Conservation (phyloP, 2,113 vertebrate genomes). For the Corydoras maculifer region DNA sequence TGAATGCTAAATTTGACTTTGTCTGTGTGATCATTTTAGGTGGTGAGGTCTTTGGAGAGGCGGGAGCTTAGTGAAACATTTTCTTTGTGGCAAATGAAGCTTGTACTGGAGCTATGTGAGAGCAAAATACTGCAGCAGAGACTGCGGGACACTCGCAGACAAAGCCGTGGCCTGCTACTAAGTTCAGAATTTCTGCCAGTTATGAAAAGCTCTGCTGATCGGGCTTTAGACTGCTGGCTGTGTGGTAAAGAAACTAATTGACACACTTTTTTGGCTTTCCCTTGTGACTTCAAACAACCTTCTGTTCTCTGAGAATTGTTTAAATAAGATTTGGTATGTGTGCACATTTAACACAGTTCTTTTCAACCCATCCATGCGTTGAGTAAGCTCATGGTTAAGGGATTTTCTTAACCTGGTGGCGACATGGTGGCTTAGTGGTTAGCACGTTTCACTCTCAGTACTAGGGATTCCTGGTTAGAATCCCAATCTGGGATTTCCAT, state of each 20-base stretch:
- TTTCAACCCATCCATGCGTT: too few species aligned
- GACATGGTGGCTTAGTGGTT: too few species aligned
- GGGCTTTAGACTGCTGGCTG: constrained; percentile 81
- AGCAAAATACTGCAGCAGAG: constrained; percentile 74
- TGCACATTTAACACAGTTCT: too few species aligned
- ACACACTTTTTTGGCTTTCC: not conserved
- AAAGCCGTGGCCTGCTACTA: constrained; percentile 70
- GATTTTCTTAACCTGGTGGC: too few species aligned
- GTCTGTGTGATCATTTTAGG: constrained; percentile 41
- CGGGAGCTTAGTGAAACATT: constrained; percentile 79
- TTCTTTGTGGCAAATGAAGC: constrained; percentile 87
- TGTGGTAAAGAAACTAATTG: constrained; percentile 63
- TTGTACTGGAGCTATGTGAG: constrained; percentile 87
- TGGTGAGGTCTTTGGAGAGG: constrained; percentile 63
- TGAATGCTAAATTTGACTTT: not conserved
- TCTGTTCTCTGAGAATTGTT: too few species aligned
- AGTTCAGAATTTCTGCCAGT: constrained; percentile 88
- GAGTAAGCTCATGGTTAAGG: too few species aligned
- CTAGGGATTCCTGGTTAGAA: too few species aligned
- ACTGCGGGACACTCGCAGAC: constrained; percentile 54
- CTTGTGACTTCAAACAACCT: too few species aligned
- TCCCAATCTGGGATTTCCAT: too few species aligned
- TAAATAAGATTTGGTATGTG: too few species aligned
- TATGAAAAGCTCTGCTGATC: constrained; percentile 87
- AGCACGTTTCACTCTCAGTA: too few species aligned